Conservation (phyloP, 2,797 vertebrate genomes). For the Halcyon leucocephala region DNA sequence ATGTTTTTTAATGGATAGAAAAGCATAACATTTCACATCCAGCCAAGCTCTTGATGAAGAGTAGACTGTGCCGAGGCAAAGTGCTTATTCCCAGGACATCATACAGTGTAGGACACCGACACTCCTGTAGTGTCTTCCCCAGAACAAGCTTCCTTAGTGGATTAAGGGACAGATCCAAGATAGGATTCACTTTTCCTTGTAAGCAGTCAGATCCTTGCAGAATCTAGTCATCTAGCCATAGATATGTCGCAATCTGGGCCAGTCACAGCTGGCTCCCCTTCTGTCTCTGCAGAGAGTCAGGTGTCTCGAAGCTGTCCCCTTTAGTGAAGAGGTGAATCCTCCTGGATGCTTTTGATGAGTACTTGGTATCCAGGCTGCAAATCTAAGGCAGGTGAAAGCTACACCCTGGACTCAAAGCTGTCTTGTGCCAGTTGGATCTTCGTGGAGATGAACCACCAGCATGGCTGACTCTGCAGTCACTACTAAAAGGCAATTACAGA, state of each 20-base stretch:
- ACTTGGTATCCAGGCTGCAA: not conserved
- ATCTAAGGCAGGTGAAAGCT: not conserved
- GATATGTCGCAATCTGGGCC: accelerated
- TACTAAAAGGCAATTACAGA: not conserved
- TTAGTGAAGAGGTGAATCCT: not conserved
- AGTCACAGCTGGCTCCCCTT: not conserved
- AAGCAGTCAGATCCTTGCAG: not conserved
- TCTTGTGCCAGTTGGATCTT: accelerated
- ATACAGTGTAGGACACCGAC: not conserved
- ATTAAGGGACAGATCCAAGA: not conserved
- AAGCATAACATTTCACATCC: not conserved
- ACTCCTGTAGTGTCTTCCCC: not conserved
- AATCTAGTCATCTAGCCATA: not conserved
- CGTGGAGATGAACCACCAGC: not conserved
- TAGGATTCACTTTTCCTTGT: not conserved
- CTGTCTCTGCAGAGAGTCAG: not conserved
- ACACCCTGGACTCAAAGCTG: accelerated
- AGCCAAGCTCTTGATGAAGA: not conserved
- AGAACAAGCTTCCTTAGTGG: not conserved
- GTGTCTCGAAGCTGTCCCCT: not conserved
- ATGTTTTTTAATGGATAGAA: not conserved
- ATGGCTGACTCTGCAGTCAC: not conserved
- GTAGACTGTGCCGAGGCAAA: not conserved
- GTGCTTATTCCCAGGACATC: not conserved
- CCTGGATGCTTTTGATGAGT: not conserved